Evolutionary conservation across 2,888 invertebrate species (phyloP).

Genomic region (Bellardia pandia): DNA sequence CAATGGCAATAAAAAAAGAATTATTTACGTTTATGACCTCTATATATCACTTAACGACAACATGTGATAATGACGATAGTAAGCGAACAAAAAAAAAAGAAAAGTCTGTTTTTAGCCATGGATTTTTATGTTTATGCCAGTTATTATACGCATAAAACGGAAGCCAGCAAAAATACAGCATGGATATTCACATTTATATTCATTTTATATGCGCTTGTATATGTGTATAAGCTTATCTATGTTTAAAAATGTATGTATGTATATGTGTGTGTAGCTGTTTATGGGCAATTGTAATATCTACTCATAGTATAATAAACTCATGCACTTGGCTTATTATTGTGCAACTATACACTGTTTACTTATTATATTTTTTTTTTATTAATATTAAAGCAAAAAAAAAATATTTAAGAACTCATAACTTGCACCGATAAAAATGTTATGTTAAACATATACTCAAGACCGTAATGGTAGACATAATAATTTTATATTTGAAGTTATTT

Average conservation of each 20-base stretch:
- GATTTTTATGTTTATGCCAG: slow-evolving; percentile 20
- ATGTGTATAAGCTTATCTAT: too few relatives aligned
- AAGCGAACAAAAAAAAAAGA: not conserved
- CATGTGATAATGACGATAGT: slow-evolving; percentile 31
- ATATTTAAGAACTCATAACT: not conserved
- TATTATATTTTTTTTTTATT: not conserved
- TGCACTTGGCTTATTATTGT: not conserved
- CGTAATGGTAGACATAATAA: not conserved
- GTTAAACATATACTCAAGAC: not conserved
- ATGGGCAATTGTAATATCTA: slow-evolving; percentile 13
- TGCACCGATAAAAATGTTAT: not conserved
- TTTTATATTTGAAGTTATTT: too few relatives aligned
- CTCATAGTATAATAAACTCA: slow-evolving; percentile 13
- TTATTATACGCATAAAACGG: slow-evolving; percentile 11
- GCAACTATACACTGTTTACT: not conserved
- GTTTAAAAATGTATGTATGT: not conserved
- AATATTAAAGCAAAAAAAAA: not conserved
- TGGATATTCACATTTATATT: not conserved
- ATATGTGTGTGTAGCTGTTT: not conserved
- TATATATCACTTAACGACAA: slow-evolving; percentile 29
- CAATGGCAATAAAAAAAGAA: slow-evolving; percentile 17
- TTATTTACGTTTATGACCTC: slow-evolving; percentile 38
- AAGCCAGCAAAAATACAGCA: not conserved
- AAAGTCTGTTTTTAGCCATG: slow-evolving; percentile 9
- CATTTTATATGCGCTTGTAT: not conserved